A percentile compares a stretch with the other conserved stretches of the same genome.
phyloP scores from a whole-genome alignment of 2,888 invertebrate species.

The Phengaris arion region DNA sequence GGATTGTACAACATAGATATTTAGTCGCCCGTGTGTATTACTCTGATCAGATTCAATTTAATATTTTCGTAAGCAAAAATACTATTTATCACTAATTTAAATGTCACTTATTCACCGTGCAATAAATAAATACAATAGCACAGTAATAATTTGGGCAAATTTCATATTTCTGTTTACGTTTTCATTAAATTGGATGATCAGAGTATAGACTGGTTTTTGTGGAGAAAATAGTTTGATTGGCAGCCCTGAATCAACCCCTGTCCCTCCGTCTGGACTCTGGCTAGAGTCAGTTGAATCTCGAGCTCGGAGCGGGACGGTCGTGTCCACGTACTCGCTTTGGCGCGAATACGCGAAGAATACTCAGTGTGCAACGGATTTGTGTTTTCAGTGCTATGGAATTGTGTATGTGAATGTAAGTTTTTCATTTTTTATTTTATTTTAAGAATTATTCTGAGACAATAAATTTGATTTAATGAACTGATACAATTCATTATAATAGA shows the following conservation, averaged over 20 bases:
- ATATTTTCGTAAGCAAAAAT: too few relatives aligned
- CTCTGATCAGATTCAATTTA: too few relatives aligned
- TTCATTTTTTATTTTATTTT: neutral
- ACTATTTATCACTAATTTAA: too few relatives aligned
- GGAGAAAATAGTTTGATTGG: neutral
- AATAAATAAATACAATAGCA: too few relatives aligned
- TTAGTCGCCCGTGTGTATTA: too few relatives aligned
- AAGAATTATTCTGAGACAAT: neutral
- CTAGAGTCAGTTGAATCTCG: constrained; percentile 3
- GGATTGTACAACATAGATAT: neutral
- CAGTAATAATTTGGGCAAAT: too few relatives aligned
- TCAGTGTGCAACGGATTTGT: constrained; percentile 7
- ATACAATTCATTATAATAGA: neutral
- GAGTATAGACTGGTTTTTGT: too few relatives aligned
- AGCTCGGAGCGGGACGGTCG: neutral
- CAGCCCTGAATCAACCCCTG: constrained; percentile 14
- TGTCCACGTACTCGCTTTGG: neutral
- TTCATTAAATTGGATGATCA: too few relatives aligned
- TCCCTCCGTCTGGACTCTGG: neutral
- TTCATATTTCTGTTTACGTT: too few relatives aligned
- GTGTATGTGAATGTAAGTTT: neutral
- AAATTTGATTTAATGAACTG: neutral
- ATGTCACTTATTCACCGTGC: too few relatives aligned
- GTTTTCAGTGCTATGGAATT: constrained; percentile 1
- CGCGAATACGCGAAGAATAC: neutral